phyloP scores from a whole-genome alignment of 2,113 vertebrate genomes.

The Rhinogobius similis region DNA sequence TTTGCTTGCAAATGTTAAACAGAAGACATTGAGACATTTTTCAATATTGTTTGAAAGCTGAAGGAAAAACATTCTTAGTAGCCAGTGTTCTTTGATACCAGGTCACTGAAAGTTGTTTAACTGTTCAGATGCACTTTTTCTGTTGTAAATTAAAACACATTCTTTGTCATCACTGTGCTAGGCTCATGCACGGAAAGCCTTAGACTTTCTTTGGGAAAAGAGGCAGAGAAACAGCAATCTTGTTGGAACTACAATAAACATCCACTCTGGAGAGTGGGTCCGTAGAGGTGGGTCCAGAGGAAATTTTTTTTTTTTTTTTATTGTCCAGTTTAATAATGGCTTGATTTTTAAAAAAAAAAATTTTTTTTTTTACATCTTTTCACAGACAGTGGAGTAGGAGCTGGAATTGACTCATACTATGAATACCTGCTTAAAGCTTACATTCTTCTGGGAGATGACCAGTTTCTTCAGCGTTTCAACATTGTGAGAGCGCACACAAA shows the following conservation, averaged over 20 bases:
- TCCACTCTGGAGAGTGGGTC: slow-evolving; percentile 97
- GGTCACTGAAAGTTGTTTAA: no score
- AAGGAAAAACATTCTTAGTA: no score
- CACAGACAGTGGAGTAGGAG: slow-evolving; percentile 95
- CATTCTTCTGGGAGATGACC: slow-evolving; percentile 94
- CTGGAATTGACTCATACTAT: slow-evolving; percentile 98
- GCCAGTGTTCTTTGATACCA: no score
- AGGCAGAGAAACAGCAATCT: slow-evolving; percentile 97
- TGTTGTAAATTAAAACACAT: background rate
- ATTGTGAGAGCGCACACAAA: slow-evolving; percentile 79
- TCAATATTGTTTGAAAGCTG: no score
- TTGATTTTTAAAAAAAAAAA: no score
- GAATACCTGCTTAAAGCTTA: slow-evolving; percentile 98
- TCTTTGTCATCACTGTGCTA: slow-evolving; percentile 54
- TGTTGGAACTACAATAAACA: slow-evolving; percentile 97
- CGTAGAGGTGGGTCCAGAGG: slow-evolving; percentile 69
- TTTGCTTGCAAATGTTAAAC: no score
- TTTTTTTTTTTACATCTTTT: slow-evolving; percentile 3
- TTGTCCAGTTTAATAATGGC: no score
- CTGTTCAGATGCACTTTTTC: no score
- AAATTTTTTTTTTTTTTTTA: no score
- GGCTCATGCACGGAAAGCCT: slow-evolving; percentile 92
- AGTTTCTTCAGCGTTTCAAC: slow-evolving; percentile 96
- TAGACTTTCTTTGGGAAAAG: slow-evolving; percentile 99
- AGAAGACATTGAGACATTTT: no score